Evolutionary conservation across 2,797 vertebrate genomes (phyloP), one percentile per base, ranked within the genome.

Genomic region (Allobates femoralis): DNA sequence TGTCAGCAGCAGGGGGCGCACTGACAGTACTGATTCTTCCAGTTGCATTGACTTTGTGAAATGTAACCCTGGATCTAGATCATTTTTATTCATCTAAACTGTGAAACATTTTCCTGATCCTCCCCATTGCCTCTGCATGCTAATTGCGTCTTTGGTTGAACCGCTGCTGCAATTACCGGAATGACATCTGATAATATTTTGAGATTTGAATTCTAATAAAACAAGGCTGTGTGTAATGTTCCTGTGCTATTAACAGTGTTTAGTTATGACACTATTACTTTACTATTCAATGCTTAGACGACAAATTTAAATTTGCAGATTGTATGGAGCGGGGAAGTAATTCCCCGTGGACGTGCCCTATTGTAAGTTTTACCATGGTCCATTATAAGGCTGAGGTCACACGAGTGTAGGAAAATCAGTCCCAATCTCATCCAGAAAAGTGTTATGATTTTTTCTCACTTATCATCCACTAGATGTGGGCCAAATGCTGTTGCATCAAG

Each of bases 1-100:
- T 85, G 2, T 73, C 6, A 41, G 14, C 85, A 81, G 85, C 56
- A 86, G 85, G 55, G 60, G 85, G 85, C 41, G 46, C 67, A 64
- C 30, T 23, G 37, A 79, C 14, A 10, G 37, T 55, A 34, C 74
- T 67, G n/a, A 71, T 71, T 41, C 10, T 41, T 12, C 18, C 6
- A 21, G 67, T 14, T 71, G 12, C 19, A 71, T 0, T 19, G 16
- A 10, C 16, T 12, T 53, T 15, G 16, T 18, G 50, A 12, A 12
- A 51, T 51, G 50, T 51, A 51, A 12, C 50, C 37, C 37, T 8
- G 37, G 37, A 8, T 41, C 37, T 41, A 5, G 10, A 21, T 58
- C 56, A 58, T n/a, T 58, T 58, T 21, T 58, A 58, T 21, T 58
- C 5, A n/a, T n/a, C 2, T 58, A 21, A 4, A 21, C 10, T 23